phyloP scores from a whole-genome alignment of 2,797 vertebrate species.

The Semotilus atromaculatus region DNA sequence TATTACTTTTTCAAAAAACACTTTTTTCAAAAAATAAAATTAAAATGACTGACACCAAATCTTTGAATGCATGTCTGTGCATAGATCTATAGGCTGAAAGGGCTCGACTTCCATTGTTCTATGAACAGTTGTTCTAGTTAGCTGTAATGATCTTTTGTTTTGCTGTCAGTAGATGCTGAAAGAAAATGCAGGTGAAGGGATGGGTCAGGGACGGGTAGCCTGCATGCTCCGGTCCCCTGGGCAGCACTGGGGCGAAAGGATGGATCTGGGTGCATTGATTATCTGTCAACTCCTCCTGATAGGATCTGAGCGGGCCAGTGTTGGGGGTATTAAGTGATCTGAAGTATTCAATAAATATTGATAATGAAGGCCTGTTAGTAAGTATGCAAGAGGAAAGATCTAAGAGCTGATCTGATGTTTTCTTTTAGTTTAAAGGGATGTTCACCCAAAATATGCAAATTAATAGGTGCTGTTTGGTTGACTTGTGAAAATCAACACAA shows the following conservation, averaged over 20 bases:
- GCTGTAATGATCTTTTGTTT: slow-evolving; percentile 31
- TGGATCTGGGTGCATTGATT: slow-evolving; percentile 57
- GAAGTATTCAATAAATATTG: slow-evolving; percentile 61
- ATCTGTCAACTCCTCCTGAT: slow-evolving; percentile 59
- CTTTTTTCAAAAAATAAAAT: too few relatives aligned
- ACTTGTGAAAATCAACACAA: neutral
- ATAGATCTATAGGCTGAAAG: neutral
- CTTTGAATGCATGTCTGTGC: neutral
- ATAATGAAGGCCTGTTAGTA: slow-evolving; percentile 52
- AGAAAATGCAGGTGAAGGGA: slow-evolving; percentile 8
- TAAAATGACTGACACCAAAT: too few relatives aligned
- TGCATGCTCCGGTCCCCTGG: slow-evolving; percentile 31
- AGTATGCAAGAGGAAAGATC: neutral
- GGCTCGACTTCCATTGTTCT: neutral
- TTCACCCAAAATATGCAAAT: neutral
- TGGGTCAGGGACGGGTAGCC: slow-evolving; percentile 8
- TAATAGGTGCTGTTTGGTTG: neutral
- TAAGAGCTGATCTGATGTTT: neutral
- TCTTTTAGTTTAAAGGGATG: neutral
- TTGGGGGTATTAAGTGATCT: slow-evolving; percentile 60
- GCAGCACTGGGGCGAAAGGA: slow-evolving; percentile 47
- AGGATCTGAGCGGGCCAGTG: slow-evolving; percentile 51
- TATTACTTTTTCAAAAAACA: too few relatives aligned
- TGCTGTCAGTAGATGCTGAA: neutral
- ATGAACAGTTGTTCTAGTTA: slow-evolving; percentile 11